Conservation (phyloP, 2,797 vertebrate genomes). For the Catamblyrhynchus diadema region DNA sequence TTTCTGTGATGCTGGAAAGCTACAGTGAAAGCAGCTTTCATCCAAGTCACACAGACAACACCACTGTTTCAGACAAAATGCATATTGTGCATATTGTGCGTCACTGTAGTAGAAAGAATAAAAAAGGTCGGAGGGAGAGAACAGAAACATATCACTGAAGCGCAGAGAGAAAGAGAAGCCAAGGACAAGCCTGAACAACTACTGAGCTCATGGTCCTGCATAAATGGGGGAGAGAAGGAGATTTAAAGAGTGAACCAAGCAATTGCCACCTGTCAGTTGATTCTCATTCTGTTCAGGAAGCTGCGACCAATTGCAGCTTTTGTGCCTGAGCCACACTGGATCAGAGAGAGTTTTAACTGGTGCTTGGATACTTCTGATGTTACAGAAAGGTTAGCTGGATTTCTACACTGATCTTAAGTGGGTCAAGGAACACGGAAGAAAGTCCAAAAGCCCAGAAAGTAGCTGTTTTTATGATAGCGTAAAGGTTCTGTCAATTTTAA, state of each 20-base stretch:
- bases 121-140: neutral
- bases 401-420: neutral
- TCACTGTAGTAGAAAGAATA: neutral
- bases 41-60: neutral
- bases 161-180: neutral
- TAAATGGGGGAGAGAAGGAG: neutral
- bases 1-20: neutral
- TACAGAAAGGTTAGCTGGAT: neutral
- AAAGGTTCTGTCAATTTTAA: slow-evolving; percentile 42
- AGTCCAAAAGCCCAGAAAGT: neutral
- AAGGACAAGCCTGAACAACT: neutral
- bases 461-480: neutral
- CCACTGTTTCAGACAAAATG: neutral
- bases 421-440: neutral
- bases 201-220: neutral
- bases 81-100: too few relatives aligned
- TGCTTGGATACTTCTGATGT: neutral
- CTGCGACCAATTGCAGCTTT: neutral
- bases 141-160: neutral
- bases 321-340: neutral
- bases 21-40: neutral
- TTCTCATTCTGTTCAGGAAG: neutral
- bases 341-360: neutral
- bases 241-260: neutral
- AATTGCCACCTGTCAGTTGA: neutral